Evolutionary conservation across 2,113 vertebrate species (phyloP).

Genomic region (Boleophthalmus pectinirostris): DNA sequence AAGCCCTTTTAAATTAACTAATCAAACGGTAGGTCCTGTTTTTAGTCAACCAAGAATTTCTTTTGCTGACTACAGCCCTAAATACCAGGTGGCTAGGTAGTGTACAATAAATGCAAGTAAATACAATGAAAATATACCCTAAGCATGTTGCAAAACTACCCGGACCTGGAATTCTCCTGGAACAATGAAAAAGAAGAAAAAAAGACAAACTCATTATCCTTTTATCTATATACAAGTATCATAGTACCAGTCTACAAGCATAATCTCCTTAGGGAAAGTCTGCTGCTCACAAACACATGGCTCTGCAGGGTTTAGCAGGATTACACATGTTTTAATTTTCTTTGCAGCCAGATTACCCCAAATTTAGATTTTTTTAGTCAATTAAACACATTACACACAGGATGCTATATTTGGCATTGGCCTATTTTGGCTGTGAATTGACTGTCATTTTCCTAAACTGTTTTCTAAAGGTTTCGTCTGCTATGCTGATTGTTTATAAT

Average conservation of each 20-base stretch:
- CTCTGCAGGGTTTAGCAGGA: neutral
- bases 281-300: neutral
- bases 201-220: too few relatives aligned
- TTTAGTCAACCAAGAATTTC: too few relatives aligned
- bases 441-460: slow-evolving; percentile 4
- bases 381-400: slow-evolving; percentile 8
- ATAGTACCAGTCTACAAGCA: too few relatives aligned
- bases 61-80: too few relatives aligned
- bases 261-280: neutral
- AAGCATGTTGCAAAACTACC: neutral
- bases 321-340: neutral
- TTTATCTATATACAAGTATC: too few relatives aligned
- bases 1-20: too few relatives aligned
- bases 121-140: too few relatives aligned
- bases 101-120: too few relatives aligned
- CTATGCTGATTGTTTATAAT: neutral
- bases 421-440: neutral
- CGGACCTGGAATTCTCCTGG: neutral
- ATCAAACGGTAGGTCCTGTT: too few relatives aligned
- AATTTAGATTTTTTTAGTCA: neutral
- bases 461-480: slow-evolving; percentile 9
- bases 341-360: slow-evolving; percentile 26
- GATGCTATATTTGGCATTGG: slow-evolving; percentile 10
- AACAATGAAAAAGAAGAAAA: too few relatives aligned
- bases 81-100: too few relatives aligned